These are phyloP conservation scores for Isichthys henryi DNA, from an alignment of 2,113 vertebrate genomes.

Conservation along the genomic window DNA sequence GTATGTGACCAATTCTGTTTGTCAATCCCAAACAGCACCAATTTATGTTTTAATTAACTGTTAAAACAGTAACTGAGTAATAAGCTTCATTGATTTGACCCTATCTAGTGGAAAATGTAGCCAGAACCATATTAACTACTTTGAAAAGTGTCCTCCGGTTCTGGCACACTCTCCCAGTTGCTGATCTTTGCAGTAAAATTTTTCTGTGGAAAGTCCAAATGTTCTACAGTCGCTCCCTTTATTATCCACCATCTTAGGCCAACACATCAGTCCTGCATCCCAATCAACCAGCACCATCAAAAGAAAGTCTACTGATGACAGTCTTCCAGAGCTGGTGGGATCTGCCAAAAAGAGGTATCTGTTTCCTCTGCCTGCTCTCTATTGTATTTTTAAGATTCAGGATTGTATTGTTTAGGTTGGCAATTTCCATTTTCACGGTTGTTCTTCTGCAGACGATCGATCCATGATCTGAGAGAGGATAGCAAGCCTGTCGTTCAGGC, in stretches of 20 bases:
- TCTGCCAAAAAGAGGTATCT: slow-evolving; percentile 41
- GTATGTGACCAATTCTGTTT: neutral
- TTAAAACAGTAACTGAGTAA: neutral
- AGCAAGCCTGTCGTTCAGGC: slow-evolving; percentile 4
- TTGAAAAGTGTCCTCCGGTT: neutral
- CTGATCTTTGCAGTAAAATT: neutral
- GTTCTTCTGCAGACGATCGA: slow-evolving; percentile 30
- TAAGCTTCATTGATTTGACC: neutral
- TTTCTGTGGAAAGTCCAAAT: neutral
- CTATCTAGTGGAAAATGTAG: neutral
- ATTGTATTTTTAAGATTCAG: neutral
- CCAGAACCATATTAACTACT: neutral
- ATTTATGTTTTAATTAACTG: neutral
- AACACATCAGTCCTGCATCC: slow-evolving; percentile 22
- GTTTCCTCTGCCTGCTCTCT: neutral
- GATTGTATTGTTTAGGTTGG: neutral
- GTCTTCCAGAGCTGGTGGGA: slow-evolving; percentile 25
- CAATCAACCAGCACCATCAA: slow-evolving; percentile 32
- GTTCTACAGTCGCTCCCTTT: neutral
- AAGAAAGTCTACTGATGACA: slow-evolving; percentile 36
- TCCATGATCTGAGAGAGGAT: slow-evolving; percentile 41
- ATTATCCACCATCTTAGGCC: neutral
- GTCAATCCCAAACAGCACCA: neutral
- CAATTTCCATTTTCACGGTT: neutral
- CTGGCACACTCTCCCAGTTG: neutral